These are phyloP conservation scores for Myxocyprinus asiaticus DNA, from an alignment of 2,113 vertebrate species.

Conservation along the genomic window DNA sequence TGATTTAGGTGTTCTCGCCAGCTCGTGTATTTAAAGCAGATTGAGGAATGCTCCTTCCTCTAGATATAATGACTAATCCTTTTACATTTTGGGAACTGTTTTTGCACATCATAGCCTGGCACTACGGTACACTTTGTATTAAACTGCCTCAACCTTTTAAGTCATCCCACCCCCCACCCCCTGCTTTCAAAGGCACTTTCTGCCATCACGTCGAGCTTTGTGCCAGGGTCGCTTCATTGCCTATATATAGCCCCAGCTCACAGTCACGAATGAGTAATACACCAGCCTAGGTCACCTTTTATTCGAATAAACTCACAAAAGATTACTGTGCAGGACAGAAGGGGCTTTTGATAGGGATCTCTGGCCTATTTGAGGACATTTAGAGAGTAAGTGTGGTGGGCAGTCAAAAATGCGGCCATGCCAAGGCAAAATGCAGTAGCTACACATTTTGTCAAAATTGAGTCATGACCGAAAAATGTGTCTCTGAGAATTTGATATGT, in stretches of 20 bases:
- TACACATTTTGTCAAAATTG: too few relatives aligned
- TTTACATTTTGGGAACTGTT: not conserved
- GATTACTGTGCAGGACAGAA: not conserved
- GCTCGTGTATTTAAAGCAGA: not conserved
- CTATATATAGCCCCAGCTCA: constrained; percentile 51
- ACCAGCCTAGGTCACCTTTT: constrained; percentile 49
- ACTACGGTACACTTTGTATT: constrained; percentile 7
- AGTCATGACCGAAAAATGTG: too few relatives aligned
- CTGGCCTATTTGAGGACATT: too few relatives aligned
- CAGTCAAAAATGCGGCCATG: not conserved
- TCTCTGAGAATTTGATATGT: too few relatives aligned
- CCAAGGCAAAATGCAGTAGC: too few relatives aligned
- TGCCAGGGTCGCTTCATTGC: constrained; percentile 1
- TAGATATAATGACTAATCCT: constrained; percentile 17
- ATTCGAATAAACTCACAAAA: not conserved
- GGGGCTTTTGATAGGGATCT: not conserved
- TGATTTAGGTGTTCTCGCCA: not conserved
- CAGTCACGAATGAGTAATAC: constrained; percentile 46
- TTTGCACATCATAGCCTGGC: constrained; percentile 12
- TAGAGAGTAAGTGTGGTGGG: not conserved
- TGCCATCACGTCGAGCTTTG: constrained; percentile 25
- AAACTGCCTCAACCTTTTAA: constrained; percentile 31
- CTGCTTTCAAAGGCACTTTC: constrained; percentile 39
- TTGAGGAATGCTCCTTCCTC: not conserved
- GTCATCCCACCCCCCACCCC: constrained; percentile 40